Base-by-base conservation (phyloP, 92 coral and sea anemone species). In the Actinostola sp. region DNA sequence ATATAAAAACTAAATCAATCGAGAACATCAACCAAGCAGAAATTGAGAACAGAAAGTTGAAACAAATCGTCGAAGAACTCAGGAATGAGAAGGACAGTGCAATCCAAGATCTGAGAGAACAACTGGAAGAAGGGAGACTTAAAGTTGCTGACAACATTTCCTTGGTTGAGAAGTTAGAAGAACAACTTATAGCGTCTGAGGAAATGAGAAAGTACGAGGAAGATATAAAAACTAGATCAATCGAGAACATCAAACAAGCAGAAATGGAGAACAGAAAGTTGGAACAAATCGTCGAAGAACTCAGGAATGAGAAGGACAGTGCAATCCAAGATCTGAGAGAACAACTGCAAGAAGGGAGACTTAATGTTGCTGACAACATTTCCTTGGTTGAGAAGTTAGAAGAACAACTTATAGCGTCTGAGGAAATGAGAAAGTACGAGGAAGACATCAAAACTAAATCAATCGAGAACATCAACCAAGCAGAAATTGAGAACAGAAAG, bases 21-120 rank as follows among this genome's bases (percentile, higher is more conserved):
- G 95, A 89, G 63, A 82, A 74, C 59, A 72, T 86, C 20, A 78
- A 53, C 77, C 82, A 82, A 56, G 89, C 88, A 17, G 95, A 89
- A 49, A 72, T 77, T 53, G 88, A 89, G 57, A 89, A 89, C 56
- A 79, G 82, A 61, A 80, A 78, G 75, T 88, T 89, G 14, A 71
- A 76, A 9, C 79, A 67, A 55, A 57, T 81, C 13, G 84, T 86
- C 10, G 91, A 85, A 62, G 91, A 77, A 2, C 56, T 89, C 10
- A 81, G 70, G 69, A 84, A 85, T 4, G 91, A 89, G 42, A 89
- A 89, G 44, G 95, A 89, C 25, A 76, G 49, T 56, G 95, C 83
- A 1, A 89, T 89, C 54, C 86, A 89, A 54, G 95, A 89, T 31
- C 71, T 86, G 11, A 83, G 86, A 17, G 81, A n/a, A n/a, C n/a